Base-by-base conservation (phyloP, 1,140 invertebrate species). In the Melipona quadrifasciata region DNA sequence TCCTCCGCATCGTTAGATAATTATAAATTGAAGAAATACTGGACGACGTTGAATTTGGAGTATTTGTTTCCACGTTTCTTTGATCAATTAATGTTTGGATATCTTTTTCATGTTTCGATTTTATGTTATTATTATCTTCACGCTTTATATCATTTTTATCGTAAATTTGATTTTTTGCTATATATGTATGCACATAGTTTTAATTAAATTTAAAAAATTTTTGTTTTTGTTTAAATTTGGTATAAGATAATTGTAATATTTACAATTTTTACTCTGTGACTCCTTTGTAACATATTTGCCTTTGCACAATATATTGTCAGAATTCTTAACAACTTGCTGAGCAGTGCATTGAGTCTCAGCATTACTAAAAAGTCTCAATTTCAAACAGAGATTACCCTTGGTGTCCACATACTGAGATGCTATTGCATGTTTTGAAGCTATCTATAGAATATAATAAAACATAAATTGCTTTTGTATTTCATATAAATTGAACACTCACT, bases 361-460 rank as follows among this genome's bases (percentile, higher is more conserved):
- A 61, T 84, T 58, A 27, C 51, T 75, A 14, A 76, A 27, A 61
- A 90, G 68, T 78, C 87, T 82, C 51, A 91, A 85, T 76, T 90
- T 91, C 34, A 90, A 83, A 27, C 79, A 86, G 1, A 73, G 73
- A 72, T 85, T 87, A 47, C 75, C 90, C 61, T 61, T 27, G 24
- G 64, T 58, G 16, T 90, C 78, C n/a, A 70, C 31, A 64, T 84
- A 86, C 61, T 90, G 80, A n/a, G 77, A 67, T 64, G 73, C 65
- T 55, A 83, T 76, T 64, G 70, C 72, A 39, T 84, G 75, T 27
- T 82, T 88, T 27, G 86, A 65, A 31, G 55, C 12, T 58, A 64
- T 67, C 79, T 84, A 72, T 34, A 68, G 51, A 27, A 61, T 79
- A n/a, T 47, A 82, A 86, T 21, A 65, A 71, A 64, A 16, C 47